phyloP scores from a whole-genome alignment of 92 coral and sea anemone genomes.

The Zoanthus solanderi region DNA sequence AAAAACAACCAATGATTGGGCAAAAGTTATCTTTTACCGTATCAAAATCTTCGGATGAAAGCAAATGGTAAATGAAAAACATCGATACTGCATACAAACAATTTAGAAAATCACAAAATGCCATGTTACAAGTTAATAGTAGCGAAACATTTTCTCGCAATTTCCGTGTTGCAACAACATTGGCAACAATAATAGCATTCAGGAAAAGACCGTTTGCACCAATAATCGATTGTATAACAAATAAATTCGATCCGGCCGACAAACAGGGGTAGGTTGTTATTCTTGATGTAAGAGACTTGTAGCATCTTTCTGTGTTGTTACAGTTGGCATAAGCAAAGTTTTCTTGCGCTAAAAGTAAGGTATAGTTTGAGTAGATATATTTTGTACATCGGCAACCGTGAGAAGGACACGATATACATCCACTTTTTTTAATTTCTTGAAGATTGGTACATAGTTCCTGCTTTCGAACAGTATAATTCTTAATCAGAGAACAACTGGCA shows the following conservation, averaged over 20 bases:
- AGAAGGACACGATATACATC: neutral
- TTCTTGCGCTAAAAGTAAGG: conserved; percentile 14
- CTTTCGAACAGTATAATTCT: neutral
- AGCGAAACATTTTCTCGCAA: conserved; percentile 28
- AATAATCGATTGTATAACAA: conserved; percentile 10
- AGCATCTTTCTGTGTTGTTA: conserved; percentile 31
- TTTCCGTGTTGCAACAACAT: conserved; percentile 12
- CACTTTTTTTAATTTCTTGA: neutral
- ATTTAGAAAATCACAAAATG: conserved; percentile 29
- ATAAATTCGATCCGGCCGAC: neutral
- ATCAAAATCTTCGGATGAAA: neutral
- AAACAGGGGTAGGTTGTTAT: neutral
- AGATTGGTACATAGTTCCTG: neutral
- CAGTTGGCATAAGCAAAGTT: conserved; percentile 33
- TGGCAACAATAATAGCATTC: neutral
- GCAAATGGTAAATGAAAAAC: neutral
- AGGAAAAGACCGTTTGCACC: conserved; percentile 20
- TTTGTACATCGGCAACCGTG: conserved; percentile 9
- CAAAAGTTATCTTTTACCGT: neutral
- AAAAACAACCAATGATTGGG: conserved; percentile 13
- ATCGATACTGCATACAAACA: conserved; percentile 10
- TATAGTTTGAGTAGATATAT: conserved; percentile 9
- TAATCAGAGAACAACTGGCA: conserved; percentile 2
- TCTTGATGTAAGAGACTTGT: conserved; percentile 16
- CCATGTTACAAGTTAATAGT: conserved; percentile 38